A percentile compares a stretch with the other conserved stretches of the same genome.
Evolutionary conservation across 2,888 invertebrate genomes (phyloP).

Genomic region (Tenthredo amoena): DNA sequence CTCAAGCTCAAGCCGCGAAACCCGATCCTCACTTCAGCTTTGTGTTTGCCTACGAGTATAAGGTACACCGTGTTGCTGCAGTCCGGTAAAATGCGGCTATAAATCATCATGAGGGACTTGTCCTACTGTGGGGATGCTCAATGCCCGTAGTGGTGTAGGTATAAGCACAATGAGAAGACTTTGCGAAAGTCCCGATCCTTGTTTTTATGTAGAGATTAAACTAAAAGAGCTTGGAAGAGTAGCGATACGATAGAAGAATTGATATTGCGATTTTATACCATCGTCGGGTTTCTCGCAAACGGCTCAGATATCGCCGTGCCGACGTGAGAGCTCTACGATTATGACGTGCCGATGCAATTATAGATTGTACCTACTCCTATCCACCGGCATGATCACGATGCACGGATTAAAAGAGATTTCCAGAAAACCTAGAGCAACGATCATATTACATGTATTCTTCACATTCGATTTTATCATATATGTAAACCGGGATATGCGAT

Average conservation of each 20-base stretch:
- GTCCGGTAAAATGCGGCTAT: slow-evolving; percentile 32
- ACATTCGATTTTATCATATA: neutral
- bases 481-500: neutral
- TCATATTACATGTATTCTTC: neutral
- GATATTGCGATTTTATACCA: slow-evolving; percentile 3
- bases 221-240: neutral
- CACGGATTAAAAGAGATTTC: slow-evolving; percentile 21
- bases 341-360: slow-evolving; percentile 49
- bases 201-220: neutral
- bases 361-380: slow-evolving; percentile 30
- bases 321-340: slow-evolving; percentile 32
- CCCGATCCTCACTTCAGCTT: slow-evolving; percentile 43
- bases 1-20: slow-evolving; percentile 36
- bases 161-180: neutral
- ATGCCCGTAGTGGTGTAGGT: neutral
- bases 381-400: neutral
- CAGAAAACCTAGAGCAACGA: neutral
- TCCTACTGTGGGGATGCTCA: slow-evolving; percentile 39
- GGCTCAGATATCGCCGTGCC: neutral
- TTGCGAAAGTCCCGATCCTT: slow-evolving; percentile 7
- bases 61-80: neutral
- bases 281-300: neutral
- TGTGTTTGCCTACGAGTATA: slow-evolving; percentile 47
- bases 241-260: slow-evolving; percentile 14
- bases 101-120: slow-evolving; percentile 40